phyloP scores from a whole-genome alignment of 1,140 invertebrate genomes.

The Drosophila pseudoobscura region DNA sequence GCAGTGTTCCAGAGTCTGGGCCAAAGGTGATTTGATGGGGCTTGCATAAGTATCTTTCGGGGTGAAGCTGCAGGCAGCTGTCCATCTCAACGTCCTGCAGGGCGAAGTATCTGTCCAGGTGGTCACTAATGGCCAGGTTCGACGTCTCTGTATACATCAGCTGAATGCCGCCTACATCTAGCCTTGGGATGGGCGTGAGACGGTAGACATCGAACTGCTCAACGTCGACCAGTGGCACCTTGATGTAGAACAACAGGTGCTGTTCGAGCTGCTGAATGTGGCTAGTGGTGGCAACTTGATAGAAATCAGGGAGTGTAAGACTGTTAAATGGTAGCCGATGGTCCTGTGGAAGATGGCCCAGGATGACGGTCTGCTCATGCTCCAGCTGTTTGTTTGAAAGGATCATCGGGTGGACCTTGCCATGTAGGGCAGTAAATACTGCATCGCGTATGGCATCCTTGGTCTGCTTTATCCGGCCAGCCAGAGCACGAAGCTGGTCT shows the following conservation, averaged over 20 bases:
- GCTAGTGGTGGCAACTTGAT: constrained; percentile 3
- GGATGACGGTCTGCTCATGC: neutral
- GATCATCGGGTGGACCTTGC: neutral
- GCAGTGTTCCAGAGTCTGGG: neutral
- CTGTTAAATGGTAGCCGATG: constrained; percentile 7
- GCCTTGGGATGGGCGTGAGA: constrained; percentile 23
- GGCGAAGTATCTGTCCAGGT: constrained; percentile 21
- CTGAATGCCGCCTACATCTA: constrained; percentile 6
- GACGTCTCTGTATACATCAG: constrained; percentile 21
- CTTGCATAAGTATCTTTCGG: constrained; percentile 10
- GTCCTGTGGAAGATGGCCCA: constrained; percentile 1
- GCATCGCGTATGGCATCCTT: constrained; percentile 15
- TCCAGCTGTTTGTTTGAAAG: constrained; percentile 17
- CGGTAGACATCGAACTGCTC: constrained; percentile 23
- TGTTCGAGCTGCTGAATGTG: neutral
- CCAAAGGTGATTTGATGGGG: constrained; percentile 8
- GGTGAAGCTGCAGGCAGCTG: constrained; percentile 12
- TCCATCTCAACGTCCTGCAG: neutral
- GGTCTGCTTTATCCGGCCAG: neutral
- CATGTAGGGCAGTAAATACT: neutral
- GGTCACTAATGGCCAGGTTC: constrained; percentile 19
- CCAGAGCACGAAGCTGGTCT: neutral
- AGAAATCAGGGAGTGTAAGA: constrained; percentile 2
- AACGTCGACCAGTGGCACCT: constrained; percentile 14
- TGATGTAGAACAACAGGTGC: constrained; percentile 12